Conservation (phyloP, 1,140 invertebrate species). For the Heliconius hermathena region DNA sequence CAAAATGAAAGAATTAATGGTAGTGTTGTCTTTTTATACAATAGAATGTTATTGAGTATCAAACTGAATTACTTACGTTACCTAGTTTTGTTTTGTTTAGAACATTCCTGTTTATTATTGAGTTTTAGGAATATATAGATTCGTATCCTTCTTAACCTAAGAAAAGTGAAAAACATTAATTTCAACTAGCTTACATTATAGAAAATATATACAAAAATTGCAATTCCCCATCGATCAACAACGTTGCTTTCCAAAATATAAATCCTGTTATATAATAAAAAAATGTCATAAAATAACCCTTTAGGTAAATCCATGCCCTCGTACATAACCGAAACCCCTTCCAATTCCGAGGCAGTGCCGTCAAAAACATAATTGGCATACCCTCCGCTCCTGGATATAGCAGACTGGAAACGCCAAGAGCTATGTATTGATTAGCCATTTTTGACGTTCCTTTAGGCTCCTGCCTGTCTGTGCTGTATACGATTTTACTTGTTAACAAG, state of each 20-base stretch:
- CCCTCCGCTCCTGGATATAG: constrained; percentile 43
- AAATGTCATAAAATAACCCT: constrained; percentile 7
- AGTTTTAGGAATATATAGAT: background rate
- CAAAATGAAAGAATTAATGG: background rate
- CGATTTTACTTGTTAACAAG: no score
- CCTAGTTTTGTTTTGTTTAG: background rate
- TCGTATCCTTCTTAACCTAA: background rate
- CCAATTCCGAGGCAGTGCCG: constrained; percentile 50
- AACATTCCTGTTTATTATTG: background rate
- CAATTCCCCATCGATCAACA: background rate
- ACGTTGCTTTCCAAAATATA: background rate
- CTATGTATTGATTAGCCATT: constrained; percentile 18
- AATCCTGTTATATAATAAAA: background rate
- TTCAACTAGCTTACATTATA: background rate
- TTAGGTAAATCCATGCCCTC: constrained; percentile 24
- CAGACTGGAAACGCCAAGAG: constrained; percentile 33
- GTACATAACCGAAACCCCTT: constrained; percentile 45
- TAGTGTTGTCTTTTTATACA: background rate
- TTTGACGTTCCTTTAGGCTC: constrained; percentile 7
- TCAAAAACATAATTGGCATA: constrained; percentile 69
- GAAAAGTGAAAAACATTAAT: no score
- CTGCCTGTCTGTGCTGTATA: background rate
- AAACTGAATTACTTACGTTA: background rate
- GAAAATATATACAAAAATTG: no score
- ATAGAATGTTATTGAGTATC: background rate